A percentile compares a stretch with the other conserved stretches of the same genome.
These are phyloP conservation scores for Tauraco erythrolophus DNA, from an alignment of 2,113 vertebrate species.

Conservation along the genomic window DNA sequence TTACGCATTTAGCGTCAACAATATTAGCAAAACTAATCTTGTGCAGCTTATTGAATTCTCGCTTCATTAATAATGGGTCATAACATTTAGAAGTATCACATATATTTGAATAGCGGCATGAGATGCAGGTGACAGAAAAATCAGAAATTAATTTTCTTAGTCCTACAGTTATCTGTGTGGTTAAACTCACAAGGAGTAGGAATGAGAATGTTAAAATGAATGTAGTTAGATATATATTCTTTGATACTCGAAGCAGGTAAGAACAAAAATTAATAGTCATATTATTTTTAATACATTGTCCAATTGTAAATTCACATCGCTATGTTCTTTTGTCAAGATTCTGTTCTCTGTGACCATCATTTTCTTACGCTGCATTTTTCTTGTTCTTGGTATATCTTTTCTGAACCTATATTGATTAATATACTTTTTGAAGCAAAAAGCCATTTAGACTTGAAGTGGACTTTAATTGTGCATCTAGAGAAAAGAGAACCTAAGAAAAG, in stretches of 20 bases:
- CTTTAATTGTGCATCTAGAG: neutral
- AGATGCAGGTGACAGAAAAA: neutral
- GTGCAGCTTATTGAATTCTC: neutral
- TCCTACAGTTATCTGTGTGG: neutral
- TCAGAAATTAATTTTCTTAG: neutral
- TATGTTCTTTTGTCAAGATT: neutral
- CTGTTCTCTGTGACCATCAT: neutral
- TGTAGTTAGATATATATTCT: neutral
- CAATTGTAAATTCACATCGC: neutral
- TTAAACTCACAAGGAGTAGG: neutral
- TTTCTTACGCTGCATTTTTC: neutral
- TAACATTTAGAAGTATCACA: neutral
- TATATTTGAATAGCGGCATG: neutral
- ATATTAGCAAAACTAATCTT: slow-evolving; percentile 33
- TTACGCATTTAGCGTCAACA: neutral
- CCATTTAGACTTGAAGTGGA: neutral
- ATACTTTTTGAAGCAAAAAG: neutral
- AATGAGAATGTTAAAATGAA: neutral
- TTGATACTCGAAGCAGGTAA: neutral
- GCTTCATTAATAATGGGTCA: neutral
- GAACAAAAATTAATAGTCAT: neutral
- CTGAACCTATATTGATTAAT: neutral
- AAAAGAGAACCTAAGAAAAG: neutral
- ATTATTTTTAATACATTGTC: neutral
- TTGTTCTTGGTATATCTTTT: neutral